Evolutionary conservation across 2,888 invertebrate genomes (phyloP).

Genomic region (Atethmia centrago): DNA sequence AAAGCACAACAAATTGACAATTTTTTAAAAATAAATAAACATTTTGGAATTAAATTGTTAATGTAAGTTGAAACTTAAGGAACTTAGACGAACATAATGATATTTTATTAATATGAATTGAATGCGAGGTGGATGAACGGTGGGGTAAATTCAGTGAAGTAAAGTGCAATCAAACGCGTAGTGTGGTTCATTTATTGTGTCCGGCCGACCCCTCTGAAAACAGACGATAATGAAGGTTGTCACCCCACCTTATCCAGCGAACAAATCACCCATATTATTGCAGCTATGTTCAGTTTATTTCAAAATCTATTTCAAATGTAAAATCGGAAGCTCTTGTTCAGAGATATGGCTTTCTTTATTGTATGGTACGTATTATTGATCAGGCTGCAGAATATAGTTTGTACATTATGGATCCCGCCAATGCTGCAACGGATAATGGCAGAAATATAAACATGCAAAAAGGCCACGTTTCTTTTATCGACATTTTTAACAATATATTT

Average conservation of each 20-base stretch:
- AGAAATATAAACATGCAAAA: constrained; percentile 14
- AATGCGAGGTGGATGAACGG: not conserved
- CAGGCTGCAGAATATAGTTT: constrained; percentile 26
- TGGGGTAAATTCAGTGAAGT: constrained; percentile 24
- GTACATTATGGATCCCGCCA: constrained; percentile 21
- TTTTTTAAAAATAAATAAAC: not conserved
- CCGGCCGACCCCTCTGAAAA: not conserved
- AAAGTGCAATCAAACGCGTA: constrained; percentile 68
- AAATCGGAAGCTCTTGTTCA: constrained; percentile 28
- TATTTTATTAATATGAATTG: constrained; percentile 21
- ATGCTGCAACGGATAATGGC: not conserved
- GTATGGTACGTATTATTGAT: constrained; percentile 9
- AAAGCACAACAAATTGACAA: not conserved
- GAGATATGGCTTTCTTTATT: constrained; percentile 29
- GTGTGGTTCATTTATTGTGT: constrained; percentile 27
- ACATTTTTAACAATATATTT: constrained; percentile 12
- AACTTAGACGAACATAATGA: constrained; percentile 15
- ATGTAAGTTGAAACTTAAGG: constrained; percentile 15
- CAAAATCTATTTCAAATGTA: constrained; percentile 26
- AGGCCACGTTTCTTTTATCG: constrained; percentile 9
- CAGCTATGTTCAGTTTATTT: constrained; percentile 8
- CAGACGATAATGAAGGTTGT: constrained; percentile 35
- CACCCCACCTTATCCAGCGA: constrained; percentile 14
- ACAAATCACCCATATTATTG: constrained; percentile 38
- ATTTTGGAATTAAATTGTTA: constrained; percentile 39